phyloP scores from a whole-genome alignment of 2,797 vertebrate genomes.

The Notoglanidium macrostoma region DNA sequence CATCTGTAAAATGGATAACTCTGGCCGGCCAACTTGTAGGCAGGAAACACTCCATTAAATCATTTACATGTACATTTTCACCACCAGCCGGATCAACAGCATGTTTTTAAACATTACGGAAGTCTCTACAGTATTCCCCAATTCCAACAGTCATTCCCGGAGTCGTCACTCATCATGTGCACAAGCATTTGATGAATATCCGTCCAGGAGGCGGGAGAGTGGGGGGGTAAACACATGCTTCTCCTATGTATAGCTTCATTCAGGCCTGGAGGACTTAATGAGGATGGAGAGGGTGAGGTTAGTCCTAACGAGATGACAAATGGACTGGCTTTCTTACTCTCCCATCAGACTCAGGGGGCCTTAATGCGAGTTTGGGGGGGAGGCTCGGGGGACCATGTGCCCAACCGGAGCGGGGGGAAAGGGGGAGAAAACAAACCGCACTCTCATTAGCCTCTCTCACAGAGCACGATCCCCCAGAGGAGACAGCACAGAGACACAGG shows the following conservation, averaged over 20 bases:
- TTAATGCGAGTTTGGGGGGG: conserved; percentile 46
- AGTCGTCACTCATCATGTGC: conserved; percentile 37
- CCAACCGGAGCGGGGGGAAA: conserved; percentile 24
- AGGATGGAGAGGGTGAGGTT: conserved; percentile 50
- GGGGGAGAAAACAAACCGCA: conserved; percentile 44
- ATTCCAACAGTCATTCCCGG: conserved; percentile 34
- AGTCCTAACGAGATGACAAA: conserved; percentile 59
- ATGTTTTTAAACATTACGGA: conserved; percentile 33
- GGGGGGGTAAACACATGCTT: conserved; percentile 16
- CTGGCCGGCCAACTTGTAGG: not conserved
- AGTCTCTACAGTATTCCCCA: conserved; percentile 20
- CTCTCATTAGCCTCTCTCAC: conserved; percentile 55
- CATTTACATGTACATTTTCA: conserved; percentile 23
- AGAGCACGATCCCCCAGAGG: conserved; percentile 31
- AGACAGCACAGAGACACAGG: conserved; percentile 48
- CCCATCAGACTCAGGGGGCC: conserved; percentile 47
- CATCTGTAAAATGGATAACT: conserved; percentile 12
- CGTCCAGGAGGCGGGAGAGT: conserved; percentile 14
- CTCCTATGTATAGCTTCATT: conserved; percentile 49
- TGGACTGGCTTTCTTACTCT: conserved; percentile 47
- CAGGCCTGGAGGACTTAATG: conserved; percentile 49
- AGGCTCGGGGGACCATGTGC: conserved; percentile 34
- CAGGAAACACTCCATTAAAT: conserved; percentile 26
- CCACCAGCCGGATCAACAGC: conserved; percentile 14
- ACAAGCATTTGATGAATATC: conserved; percentile 42